Evolutionary conservation across 2,113 vertebrate species (phyloP), one percentile per base, ranked within the genome.

Genomic region (Otocyon megalotis): DNA sequence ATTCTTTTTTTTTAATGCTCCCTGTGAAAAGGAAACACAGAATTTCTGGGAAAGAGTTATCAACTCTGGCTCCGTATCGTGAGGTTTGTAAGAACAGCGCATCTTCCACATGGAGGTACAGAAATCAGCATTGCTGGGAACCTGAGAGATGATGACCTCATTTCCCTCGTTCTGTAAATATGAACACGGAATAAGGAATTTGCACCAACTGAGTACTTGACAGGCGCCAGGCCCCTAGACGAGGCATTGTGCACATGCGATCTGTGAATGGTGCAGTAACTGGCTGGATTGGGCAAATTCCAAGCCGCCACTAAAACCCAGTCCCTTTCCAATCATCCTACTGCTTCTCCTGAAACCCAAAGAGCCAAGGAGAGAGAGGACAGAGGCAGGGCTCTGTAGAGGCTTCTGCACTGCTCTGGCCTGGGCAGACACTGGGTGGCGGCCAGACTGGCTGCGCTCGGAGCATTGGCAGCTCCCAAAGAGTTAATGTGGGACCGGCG

Each of bases 241-340:
- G 6, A 30, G 48, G 26, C 9, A 5, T 77, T 48, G 8, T 1
- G n/a, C 2, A 0, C 5, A 0, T 3, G 1, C 11, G 6, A 53
- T 28, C 89, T 48, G 20, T 13, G 65, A 80, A 28, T 43, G 54
- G 28, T 37, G 30, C 14, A 24, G 22, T 11, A 0, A 53, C 26
- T 24, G 48, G 26, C 20, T 28, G 0, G 28, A 53, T 0, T 56
- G 8, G 24, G 26, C 53, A 0, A 1, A 48, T 1, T 13, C 8
- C 37, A 62, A 30, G 20, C 28, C 35, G 16, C 48, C 14, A 0
- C 43, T 8, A 14, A 76, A 76, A 50, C 37, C 2, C 48, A 13
- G 0, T 32, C 37, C n/a, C 9, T 90, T 35, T n/a, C 14, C 22
- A n/a, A 4, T 69, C 30, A 32, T 32, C 0, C 0, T 0, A 1